These are phyloP conservation scores for Cydia splendana DNA, from an alignment of 1,140 invertebrate genomes.

Conservation along the genomic window DNA sequence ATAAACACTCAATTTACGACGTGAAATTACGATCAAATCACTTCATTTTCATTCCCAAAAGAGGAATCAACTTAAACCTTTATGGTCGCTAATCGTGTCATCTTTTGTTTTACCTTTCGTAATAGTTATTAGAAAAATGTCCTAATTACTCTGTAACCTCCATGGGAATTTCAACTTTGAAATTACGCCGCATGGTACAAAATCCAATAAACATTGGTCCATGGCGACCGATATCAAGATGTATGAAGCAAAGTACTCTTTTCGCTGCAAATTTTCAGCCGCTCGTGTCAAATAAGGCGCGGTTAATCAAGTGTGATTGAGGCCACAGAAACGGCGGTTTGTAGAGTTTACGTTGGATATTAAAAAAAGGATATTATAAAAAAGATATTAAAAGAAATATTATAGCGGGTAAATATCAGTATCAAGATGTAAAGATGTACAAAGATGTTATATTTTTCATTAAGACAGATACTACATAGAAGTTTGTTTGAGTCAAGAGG, in stretches of 20 bases:
- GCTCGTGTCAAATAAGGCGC: background rate
- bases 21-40: background rate
- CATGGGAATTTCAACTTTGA: background rate
- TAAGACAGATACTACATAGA: too few species aligned
- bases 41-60: slow-evolving; percentile 1
- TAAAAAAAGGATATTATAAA: too few species aligned
- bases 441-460: too few species aligned
- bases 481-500: too few species aligned
- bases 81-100: background rate
- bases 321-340: background rate
- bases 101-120: background rate
- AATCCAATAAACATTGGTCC: background rate
- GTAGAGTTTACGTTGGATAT: background rate
- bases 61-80: background rate
- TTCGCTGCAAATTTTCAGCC: background rate
- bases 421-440: background rate
- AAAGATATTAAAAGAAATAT: background rate
- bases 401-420: background rate
- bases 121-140: background rate
- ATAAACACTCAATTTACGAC: background rate
- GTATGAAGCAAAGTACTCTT: slow-evolving; percentile 5
- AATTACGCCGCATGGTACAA: background rate
- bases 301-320: slow-evolving; percentile 18
- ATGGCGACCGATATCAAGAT: background rate
- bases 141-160: background rate